phyloP scores from a whole-genome alignment of 2,113 vertebrate genomes.

The Gadus chalcogrammus region DNA sequence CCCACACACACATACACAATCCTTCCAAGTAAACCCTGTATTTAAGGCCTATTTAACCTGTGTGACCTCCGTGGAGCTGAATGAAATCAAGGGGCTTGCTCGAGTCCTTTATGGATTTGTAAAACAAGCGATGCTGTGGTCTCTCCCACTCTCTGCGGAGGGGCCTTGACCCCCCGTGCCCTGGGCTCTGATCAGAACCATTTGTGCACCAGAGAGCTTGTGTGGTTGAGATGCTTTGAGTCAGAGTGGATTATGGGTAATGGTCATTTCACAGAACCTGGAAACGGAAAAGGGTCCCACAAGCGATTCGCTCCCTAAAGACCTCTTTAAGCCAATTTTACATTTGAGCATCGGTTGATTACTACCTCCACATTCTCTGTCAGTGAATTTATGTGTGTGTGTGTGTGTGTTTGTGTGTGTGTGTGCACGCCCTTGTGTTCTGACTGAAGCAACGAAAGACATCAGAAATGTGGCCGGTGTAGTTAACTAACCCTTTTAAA shows the following conservation, averaged over 20 bases:
- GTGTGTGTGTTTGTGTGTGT: no score
- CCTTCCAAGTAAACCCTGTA: background rate
- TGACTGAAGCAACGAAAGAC: no score
- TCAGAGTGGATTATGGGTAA: background rate
- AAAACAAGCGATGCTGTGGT: no score
- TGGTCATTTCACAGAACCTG: slow-evolving; percentile 39
- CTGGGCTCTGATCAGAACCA: slow-evolving; percentile 10
- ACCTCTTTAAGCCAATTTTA: slow-evolving; percentile 26
- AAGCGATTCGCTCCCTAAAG: slow-evolving; percentile 2
- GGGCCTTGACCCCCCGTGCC: background rate
- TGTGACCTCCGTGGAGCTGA: no score
- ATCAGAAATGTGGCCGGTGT: no score
- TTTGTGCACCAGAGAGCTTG: slow-evolving; percentile 11
- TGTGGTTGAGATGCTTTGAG: background rate
- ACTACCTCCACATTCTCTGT: no score
- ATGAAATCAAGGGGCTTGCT: no score
- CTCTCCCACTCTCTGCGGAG: no score
- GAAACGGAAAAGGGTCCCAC: slow-evolving; percentile 1
- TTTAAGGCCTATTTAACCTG: no score
- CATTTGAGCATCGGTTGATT: background rate
- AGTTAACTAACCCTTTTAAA: no score
- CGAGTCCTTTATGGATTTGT: no score
- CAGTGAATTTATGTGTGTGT: background rate
- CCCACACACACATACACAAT: background rate
- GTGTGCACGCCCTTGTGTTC: background rate